Evolutionary conservation across 2,888 invertebrate genomes (phyloP), one percentile per base, ranked within the genome.

Genomic region (Lacanobia wlatinum): DNA sequence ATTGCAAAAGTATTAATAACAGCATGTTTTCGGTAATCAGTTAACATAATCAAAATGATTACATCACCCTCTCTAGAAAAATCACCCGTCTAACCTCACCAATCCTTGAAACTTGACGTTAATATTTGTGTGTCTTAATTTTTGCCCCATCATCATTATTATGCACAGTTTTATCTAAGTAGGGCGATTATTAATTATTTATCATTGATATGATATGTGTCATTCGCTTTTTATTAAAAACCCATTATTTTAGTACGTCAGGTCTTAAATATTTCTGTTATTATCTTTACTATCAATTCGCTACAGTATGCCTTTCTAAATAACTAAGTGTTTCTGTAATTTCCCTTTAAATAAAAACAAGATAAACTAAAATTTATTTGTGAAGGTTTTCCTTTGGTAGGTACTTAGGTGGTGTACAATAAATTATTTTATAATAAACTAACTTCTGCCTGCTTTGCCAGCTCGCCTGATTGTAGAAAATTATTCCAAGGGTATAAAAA

Each of bases 201-300:
- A 76, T 76, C 59, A 12, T 1, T 40, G 77, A 76, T 70, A 75
- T 28, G 18, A 21, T 58, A 18, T 52, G 55, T 58, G 52, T 63
- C 62, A 70, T 70, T 58, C 60, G 21, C 28, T 48, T 40, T 40
- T 40, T 40, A 28, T 28, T 4, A 67, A 67, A 75, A 23, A 59
- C 16, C 67, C 28, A 70, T 70, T 12, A 53, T 18, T 28, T 50
- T 10, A 18, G 4, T 38, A 23, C 68, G 59, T 75, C 76, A 60
- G 38, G 0, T 59, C 59, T 67, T 52, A 53, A 59, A 59, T 66
- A 74, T 73, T 58, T 28, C 3, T 28, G 28, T 28, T 28, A 28
- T 28, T 58, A 74, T 73, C 23, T 63, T 16, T 48, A 56, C 18
- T 62, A 70, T 66, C 46, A 28, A 52, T 62, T 52, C 7, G 4